Evolutionary conservation across 2,888 invertebrate species (phyloP), one percentile per base, ranked within the genome.

Genomic region (Automeris io): DNA sequence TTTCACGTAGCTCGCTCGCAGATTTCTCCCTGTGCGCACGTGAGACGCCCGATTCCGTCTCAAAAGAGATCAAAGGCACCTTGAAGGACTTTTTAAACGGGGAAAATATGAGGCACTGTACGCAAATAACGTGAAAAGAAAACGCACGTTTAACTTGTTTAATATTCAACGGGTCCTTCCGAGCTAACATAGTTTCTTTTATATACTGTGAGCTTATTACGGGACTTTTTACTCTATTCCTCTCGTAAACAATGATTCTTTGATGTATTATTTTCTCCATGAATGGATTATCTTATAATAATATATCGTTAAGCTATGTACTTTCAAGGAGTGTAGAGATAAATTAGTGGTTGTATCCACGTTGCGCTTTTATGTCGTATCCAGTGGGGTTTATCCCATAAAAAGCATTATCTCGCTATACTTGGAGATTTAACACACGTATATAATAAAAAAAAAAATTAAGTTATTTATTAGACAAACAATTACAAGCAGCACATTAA

Each of bases 101-200:
- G 53, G 24, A 50, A 52, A 56, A 51, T 47, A 51, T 43, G 47
- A 49, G 37, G 40, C 37, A 51, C 39, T 41, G 47, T 43, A 37
- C 47, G 43, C 50, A 54, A 54, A 58, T 53, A 57, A 46, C 48
- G 51, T 52, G 51, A 55, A 51, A 57, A 53, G 48, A 45, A 45
- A 46, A 45, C 37, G 40, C 41, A 45, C 37, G 46, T 36, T 43
- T 43, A 41, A 48, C 37, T 44, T 31, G 8, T 31, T 32, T 36
- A 23, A 18, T 18, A 22, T 7, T 18, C 9, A 19, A 18, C 29
- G 29, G 12, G 24, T 26, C 18, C 16, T 19, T 35, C 31, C 21
- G n/a, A 23, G 18, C 25, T 12, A 36, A 22, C 32, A 24, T 35
- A 31, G 32, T 22, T 23, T 18, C 9, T 16, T 18, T 29, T 26